Conservation (phyloP, 2,888 invertebrate genomes). For the Lasioglossum oenotherae region DNA sequence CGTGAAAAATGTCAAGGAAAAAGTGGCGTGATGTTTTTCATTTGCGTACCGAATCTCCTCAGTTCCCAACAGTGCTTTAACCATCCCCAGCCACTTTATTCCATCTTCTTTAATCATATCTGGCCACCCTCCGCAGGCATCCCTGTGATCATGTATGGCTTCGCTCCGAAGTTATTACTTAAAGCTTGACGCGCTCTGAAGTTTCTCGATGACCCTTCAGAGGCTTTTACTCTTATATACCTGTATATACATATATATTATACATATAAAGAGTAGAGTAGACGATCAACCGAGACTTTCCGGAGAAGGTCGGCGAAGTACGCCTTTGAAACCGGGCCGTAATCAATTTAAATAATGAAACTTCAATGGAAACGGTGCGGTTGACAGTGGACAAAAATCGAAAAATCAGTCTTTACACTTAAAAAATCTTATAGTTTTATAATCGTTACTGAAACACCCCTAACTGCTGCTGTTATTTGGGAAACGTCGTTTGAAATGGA, state of each 20-base stretch:
- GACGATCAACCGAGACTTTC: neutral
- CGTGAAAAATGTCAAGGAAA: neutral
- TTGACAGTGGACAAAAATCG: neutral
- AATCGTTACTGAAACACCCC: neutral
- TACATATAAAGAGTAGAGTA: neutral
- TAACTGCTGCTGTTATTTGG: neutral
- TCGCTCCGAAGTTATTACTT: conserved; percentile 3
- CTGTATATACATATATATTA: neutral
- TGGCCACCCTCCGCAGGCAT: neutral
- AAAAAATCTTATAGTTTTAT: neutral
- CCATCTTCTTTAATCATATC: conserved; percentile 2
- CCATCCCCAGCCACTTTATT: neutral
- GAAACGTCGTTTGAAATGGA: neutral
- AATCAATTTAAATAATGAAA: conserved; percentile 7
- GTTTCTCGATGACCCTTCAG: conserved; percentile 1
- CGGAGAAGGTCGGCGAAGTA: neutral
- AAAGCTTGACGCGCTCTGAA: neutral
- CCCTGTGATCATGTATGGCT: neutral
- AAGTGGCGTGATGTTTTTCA: neutral
- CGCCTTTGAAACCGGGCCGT: neutral
- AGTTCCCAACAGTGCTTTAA: neutral
- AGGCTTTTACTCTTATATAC: neutral
- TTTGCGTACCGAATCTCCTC: neutral
- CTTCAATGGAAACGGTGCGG: neutral
- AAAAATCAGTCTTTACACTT: neutral